Base-by-base conservation (phyloP, 2,888 invertebrate genomes). In the Athrips mouffetella region DNA sequence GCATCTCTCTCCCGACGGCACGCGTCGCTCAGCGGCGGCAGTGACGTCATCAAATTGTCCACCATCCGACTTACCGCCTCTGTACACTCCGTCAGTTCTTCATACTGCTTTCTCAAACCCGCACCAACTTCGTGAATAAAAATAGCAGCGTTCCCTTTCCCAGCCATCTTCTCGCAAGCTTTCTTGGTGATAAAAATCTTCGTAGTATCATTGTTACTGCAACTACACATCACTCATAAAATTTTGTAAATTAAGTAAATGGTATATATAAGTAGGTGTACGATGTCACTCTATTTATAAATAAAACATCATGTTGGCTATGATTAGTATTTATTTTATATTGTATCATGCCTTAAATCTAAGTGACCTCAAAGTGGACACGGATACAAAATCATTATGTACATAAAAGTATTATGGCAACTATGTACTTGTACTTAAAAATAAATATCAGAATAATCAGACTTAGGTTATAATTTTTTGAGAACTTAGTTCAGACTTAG, bases 1-100 rank as follows among this genome's bases (percentile, higher is more conserved):
- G 54, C 60, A 0, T 21, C n/a, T 1, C 52, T 52, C 37, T 58
- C 52, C 0, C 41, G 40, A 10, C 48, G 50, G 39, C 73, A 70
- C 3, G 23, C 20, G 18, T 23, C 29, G 18, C 7, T 18, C 29
- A 20, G 18, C 30, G 10, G 3, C 11, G 18, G 37, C n/a, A n/a
- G n/a, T n/a, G n/a, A n/a, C n/a, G n/a, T n/a, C n/a, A n/a, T n/a
- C n/a, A n/a, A n/a, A n/a, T n/a, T 16, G 20, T 10, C 21, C 46
- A 56, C 3, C 45, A 58, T 40, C 1, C 41, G 20, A 23, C 55
- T 55, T 7, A 67, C 18, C 1, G 46, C 16, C 5, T 48, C 45
- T 1, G 52, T 35, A 23, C 59, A 59, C 25, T 50, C 50, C 2
- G 52, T 35, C 49, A 74, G 25, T 18, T 63, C 59, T 4, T 31